These are phyloP conservation scores for Scleropages formosus DNA, from an alignment of 2,797 vertebrate species.

Conservation along the genomic window DNA sequence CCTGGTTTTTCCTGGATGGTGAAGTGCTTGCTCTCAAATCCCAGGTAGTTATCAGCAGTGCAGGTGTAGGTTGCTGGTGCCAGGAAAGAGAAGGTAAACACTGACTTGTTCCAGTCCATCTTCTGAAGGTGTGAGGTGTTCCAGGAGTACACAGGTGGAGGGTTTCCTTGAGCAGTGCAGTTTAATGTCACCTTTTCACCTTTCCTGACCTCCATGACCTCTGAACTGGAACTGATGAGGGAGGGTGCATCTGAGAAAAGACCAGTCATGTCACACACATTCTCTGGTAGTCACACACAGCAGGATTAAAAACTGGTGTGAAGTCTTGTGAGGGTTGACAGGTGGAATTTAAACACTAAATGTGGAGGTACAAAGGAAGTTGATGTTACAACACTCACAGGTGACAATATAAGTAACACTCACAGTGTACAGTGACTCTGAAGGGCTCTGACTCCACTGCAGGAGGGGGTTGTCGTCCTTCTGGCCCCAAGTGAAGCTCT, in stretches of 20 bases:
- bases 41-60: slow-evolving; percentile 62
- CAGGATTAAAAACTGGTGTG: too few species aligned
- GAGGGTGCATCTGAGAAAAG: slow-evolving; percentile 55
- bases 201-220: slow-evolving; percentile 49
- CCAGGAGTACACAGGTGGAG: slow-evolving; percentile 65
- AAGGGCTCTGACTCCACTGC: slow-evolving; percentile 13
- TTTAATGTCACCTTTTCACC: slow-evolving; percentile 58
- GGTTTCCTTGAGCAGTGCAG: slow-evolving; percentile 65
- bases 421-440: slow-evolving; percentile 42
- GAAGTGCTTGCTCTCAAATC: slow-evolving; percentile 65
- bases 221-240: slow-evolving; percentile 57
- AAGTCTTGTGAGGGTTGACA: neutral
- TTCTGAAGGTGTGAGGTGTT: slow-evolving; percentile 51
- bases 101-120: slow-evolving; percentile 43
- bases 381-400: neutral
- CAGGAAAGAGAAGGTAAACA: slow-evolving; percentile 53
- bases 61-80: slow-evolving; percentile 65
- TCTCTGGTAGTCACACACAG: too few species aligned
- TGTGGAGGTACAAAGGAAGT: neutral
- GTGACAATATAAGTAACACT: slow-evolving; percentile 28
- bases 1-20: slow-evolving; percentile 49
- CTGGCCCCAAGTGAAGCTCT: slow-evolving; percentile 40
- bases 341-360: neutral
- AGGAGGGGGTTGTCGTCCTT: neutral
- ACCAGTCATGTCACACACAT: neutral